Conservation (phyloP, 2,113 vertebrate species). For the Campylorhamphus procurvoides region DNA sequence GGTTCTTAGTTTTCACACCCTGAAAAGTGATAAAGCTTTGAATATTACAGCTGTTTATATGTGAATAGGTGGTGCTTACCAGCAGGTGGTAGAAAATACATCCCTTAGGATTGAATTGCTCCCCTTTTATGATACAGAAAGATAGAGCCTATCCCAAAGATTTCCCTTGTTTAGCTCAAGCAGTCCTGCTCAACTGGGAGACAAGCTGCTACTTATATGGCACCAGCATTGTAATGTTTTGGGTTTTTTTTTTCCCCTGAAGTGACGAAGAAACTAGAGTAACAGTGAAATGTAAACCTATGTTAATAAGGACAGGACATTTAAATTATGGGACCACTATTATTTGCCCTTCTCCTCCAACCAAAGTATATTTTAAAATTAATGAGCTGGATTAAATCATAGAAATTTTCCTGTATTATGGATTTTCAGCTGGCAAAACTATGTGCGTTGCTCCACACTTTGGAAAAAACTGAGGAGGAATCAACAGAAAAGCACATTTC, state of each 20-base stretch:
- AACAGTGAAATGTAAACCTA: not conserved
- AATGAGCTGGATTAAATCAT: not conserved
- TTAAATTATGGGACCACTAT: not conserved
- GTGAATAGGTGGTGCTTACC: not conserved
- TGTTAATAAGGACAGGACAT: not conserved
- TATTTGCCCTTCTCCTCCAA: not conserved
- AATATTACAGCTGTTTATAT: not conserved
- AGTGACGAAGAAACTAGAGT: not conserved
- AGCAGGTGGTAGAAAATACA: not conserved
- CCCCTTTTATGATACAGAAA: not conserved
- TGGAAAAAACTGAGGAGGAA: not conserved
- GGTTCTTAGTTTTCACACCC: not conserved
- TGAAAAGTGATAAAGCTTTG: not conserved
- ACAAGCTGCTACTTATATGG: not conserved
- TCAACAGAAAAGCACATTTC: not conserved
- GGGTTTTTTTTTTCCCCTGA: not conserved
- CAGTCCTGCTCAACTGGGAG: not conserved
- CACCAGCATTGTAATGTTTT: not conserved
- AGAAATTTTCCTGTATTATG: not conserved
- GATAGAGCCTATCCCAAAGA: not conserved
- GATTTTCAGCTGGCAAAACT: not conserved
- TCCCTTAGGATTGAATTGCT: accelerated
- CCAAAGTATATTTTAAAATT: not conserved
- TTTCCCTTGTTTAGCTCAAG: not conserved
- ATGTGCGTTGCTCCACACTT: not conserved